Percentiles rank a stretch among this genome's conserved stretches.
These are phyloP conservation scores for Austrofundulus limnaeus DNA, from an alignment of 2,113 vertebrate genomes.

Conservation along the genomic window DNA sequence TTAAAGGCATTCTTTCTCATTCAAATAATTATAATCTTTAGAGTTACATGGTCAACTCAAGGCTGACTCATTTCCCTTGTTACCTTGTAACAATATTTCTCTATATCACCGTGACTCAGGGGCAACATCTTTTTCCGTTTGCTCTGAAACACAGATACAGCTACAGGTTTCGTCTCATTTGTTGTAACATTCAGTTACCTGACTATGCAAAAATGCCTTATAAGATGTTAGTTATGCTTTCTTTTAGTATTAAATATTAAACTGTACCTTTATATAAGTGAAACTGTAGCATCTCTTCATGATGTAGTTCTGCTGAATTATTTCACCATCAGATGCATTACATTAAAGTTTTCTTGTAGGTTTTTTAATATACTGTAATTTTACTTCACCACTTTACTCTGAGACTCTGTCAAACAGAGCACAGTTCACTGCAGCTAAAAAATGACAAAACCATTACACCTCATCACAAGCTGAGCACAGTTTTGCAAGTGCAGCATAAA, in stretches of 20 bases:
- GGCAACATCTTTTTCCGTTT: not conserved
- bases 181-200: not conserved
- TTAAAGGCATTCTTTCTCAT: no score
- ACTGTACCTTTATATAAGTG: not conserved
- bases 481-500: slow-evolving; percentile 52
- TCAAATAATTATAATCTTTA: no score
- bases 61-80: no score
- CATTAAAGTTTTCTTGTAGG: not conserved
- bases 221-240: slow-evolving; percentile 5
- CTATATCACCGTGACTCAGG: no score
- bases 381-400: not conserved
- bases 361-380: not conserved
- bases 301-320: not conserved
- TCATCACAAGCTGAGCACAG: slow-evolving; percentile 21
- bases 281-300: not conserved
- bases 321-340: not conserved
- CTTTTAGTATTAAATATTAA: slow-evolving; percentile 7
- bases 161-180: not conserved
- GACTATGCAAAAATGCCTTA: not conserved
- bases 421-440: slow-evolving; percentile 12
- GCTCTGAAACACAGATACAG: slow-evolving; percentile 1
- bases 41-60: no score
- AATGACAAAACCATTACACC: slow-evolving; percentile 22
- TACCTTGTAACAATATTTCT: no score
- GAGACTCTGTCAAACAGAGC: slow-evolving; percentile 4